phyloP scores from a whole-genome alignment of 2,888 invertebrate species.

The Drosophila gaucha region DNA sequence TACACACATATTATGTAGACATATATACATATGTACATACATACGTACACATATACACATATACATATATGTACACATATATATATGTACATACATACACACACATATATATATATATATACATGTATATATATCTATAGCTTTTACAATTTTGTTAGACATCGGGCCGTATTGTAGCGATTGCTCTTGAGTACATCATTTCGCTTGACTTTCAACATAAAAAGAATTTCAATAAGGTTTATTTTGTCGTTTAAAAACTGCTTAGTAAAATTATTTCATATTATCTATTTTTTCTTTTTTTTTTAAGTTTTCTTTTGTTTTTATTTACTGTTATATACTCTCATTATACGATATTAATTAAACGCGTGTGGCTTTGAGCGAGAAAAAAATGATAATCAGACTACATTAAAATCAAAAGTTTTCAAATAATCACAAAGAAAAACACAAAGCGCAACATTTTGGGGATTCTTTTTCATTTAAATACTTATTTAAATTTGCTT shows the following conservation, averaged over 20 bases:
- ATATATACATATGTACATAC: constrained; percentile 1
- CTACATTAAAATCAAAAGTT: constrained; percentile 48
- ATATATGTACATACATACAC: no score
- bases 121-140: constrained; percentile 1
- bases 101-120: neutral
- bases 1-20: no score
- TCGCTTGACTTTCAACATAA: constrained; percentile 35
- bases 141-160: constrained; percentile 4
- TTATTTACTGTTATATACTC: constrained; percentile 7
- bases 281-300: neutral
- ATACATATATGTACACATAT: no score
- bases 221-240: constrained; percentile 23
- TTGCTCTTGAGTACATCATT: constrained; percentile 18
- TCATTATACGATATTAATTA: constrained; percentile 31
- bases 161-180: constrained; percentile 10
- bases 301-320: neutral
- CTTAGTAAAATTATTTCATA: constrained; percentile 30
- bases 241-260: constrained; percentile 15
- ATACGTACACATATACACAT: neutral
- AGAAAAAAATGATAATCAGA: constrained; percentile 45
- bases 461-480: constrained; percentile 23
- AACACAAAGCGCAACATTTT: constrained; percentile 32
- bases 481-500: constrained; percentile 33
- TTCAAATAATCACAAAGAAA: constrained; percentile 32
- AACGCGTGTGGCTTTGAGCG: constrained; percentile 61